Evolutionary conservation across 2,113 vertebrate genomes (phyloP).

Genomic region (Furnarius figulus): DNA sequence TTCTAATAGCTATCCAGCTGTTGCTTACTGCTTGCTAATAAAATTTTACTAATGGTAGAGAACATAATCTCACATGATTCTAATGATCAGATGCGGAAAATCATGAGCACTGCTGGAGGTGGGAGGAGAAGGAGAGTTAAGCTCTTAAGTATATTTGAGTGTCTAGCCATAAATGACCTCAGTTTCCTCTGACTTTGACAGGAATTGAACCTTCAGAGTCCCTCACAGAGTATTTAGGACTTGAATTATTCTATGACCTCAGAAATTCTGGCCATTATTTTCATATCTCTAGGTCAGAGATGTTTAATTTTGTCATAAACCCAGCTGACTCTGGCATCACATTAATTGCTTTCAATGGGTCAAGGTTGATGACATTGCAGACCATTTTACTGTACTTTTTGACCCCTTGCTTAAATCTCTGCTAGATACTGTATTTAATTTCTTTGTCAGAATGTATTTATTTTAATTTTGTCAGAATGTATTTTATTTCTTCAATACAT

Average conservation of each 20-base stretch:
- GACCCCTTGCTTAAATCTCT: not conserved
- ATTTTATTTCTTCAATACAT: not conserved
- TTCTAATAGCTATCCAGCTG: not conserved
- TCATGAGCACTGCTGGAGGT: accelerated
- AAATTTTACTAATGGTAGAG: not conserved
- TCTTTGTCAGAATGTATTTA: not conserved
- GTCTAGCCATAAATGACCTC: not conserved
- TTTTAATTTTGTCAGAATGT: not conserved
- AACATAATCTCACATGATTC: not conserved
- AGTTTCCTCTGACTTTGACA: not conserved
- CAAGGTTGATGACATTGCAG: not conserved
- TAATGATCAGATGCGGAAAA: not conserved
- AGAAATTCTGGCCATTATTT: constrained; percentile 7
- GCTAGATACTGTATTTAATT: not conserved
- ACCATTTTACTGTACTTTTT: not conserved
- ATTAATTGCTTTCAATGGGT: constrained; percentile 15
- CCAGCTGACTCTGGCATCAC: not conserved
- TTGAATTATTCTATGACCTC: not conserved
- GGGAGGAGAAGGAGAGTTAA: not conserved
- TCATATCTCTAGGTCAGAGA: constrained; percentile 1
- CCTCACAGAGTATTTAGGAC: not conserved
- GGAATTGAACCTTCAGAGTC: not conserved
- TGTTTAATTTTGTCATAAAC: constrained; percentile 16
- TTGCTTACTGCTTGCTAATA: not conserved
- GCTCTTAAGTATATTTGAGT: not conserved